Conservation (phyloP, 2,797 vertebrate genomes). For the Pygocentrus nattereri region DNA sequence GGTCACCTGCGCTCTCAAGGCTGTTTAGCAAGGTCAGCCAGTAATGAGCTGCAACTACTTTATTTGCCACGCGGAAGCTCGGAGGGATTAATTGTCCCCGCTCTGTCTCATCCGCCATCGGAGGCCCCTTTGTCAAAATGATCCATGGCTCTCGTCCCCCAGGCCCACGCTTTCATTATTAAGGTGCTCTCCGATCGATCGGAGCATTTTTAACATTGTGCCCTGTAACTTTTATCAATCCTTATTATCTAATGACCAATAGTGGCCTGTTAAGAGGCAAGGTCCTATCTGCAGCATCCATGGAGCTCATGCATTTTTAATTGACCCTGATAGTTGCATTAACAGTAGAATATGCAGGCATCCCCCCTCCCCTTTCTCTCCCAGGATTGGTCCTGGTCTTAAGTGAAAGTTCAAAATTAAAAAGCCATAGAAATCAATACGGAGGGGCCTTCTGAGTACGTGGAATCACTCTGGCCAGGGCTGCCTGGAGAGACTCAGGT, state of each 20-base stretch:
- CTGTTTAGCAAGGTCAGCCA: conserved; percentile 86
- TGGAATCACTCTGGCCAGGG: conserved; percentile 36
- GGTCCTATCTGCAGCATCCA: conserved; percentile 78
- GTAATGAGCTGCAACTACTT: conserved; percentile 86
- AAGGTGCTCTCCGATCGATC: conserved; percentile 84
- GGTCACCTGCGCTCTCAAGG: conserved; percentile 86
- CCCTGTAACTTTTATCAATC: conserved; percentile 85
- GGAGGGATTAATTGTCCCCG: conserved; percentile 88
- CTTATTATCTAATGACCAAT: conserved; percentile 89
- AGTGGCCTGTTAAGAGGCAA: conserved; percentile 71
- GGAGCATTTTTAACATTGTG: conserved; percentile 85
- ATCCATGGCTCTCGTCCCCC: conserved; percentile 82
- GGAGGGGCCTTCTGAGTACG: conserved; percentile 69
- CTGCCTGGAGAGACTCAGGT: conserved; percentile 53
- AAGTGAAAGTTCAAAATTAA: conserved; percentile 82
- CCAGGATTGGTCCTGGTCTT: conserved; percentile 70
- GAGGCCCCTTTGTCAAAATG: conserved; percentile 84
- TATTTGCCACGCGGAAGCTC: conserved; percentile 85
- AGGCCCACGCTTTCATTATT: conserved; percentile 83
- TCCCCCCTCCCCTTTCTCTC: conserved; percentile 52
- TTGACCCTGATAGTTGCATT: conserved; percentile 89
- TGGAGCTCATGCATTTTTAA: conserved; percentile 89
- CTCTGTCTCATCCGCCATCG: conserved; percentile 83
- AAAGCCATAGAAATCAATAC: conserved; percentile 81
- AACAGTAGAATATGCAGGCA: conserved; percentile 78